Evolutionary conservation across 2,888 invertebrate species (phyloP), one percentile per base, ranked within the genome.

Genomic region (Eristalis arbustorum): DNA sequence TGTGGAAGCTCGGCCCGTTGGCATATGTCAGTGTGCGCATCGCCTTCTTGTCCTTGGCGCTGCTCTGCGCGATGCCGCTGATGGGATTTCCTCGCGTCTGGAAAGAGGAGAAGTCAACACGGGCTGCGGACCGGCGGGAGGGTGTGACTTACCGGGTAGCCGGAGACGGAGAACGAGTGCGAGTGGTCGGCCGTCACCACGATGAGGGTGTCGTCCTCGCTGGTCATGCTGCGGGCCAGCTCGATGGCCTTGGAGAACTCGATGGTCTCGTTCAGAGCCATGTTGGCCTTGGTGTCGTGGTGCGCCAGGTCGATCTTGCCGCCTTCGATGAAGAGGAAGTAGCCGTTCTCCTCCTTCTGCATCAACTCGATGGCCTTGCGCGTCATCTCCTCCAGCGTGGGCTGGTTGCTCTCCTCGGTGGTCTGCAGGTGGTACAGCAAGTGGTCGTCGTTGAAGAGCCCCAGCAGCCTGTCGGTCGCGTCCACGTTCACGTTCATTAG

Each of bases 171-270:
- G 94, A 97, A 95, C 0, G 96, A 95, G 90, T 97, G 97, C 1
- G 96, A 95, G 90, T 97, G 97, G 92, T 97, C 97, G 0, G 97
- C 94, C 0, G 97, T 96, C 8, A 97, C 97, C 0, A 98, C 94
- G 13, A 97, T 94, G 18, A 98, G 93, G 0, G 98, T 98, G 18
- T 98, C 96, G 0, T 95, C 93, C 0, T 92, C 91, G 88, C 94
- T 93, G 0, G 96, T 95, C 91, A 96, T 91, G 56, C 94, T 92
- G 37, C 94, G 88, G 0, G 97, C 96, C n/a, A 93, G 93, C 89
- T 94, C 92, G 8, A 97, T 94, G 1, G 98, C 96, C 85, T 95
- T 95, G 61, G 96, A 95, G 82, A 98, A 94, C 90, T 97, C 96
- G 0, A 96, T 93, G 3, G 92, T 91, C 88, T 93, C 93, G 74